Percentiles rank a stretch among this genome's conserved stretches.
Evolutionary conservation across 2,888 invertebrate species (phyloP).

Genomic region (Ditula angustiorana): DNA sequence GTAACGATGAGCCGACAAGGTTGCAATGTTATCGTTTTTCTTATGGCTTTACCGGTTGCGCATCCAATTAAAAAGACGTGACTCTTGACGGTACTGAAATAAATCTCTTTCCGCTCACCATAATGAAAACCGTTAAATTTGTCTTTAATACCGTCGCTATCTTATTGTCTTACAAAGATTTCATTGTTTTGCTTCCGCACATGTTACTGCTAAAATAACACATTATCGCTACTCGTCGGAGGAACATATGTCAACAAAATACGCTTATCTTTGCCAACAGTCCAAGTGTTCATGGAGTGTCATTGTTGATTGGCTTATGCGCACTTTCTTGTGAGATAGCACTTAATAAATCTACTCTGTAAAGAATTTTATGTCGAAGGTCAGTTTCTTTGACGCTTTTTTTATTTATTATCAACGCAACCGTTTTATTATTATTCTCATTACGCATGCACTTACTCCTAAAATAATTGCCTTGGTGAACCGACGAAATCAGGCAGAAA

Average conservation of each 20-base stretch:
- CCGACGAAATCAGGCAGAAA: too few relatives aligned
- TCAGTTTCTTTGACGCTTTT: not conserved
- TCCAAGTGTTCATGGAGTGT: not conserved
- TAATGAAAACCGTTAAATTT: not conserved
- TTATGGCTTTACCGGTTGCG: not conserved
- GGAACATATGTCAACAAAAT: slow-evolving; percentile 38
- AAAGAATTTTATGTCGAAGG: not conserved
- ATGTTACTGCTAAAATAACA: slow-evolving; percentile 12
- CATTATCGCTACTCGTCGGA: not conserved
- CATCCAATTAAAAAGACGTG: not conserved
- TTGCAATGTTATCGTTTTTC: too few relatives aligned
- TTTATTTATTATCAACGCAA: not conserved
- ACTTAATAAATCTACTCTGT: not conserved
- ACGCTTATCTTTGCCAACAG: slow-evolving; percentile 30
- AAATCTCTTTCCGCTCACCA: not conserved
- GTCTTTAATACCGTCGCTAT: not conserved
- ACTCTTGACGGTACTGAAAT: not conserved
- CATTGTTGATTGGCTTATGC: slow-evolving; percentile 15
- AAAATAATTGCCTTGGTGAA: too few relatives aligned
- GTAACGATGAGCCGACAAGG: too few relatives aligned
- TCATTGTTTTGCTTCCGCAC: slow-evolving; percentile 30
- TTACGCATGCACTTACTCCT: too few relatives aligned
- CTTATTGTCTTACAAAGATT: not conserved
- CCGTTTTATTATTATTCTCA: too few relatives aligned
- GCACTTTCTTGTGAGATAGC: slow-evolving; percentile 8